Evolutionary conservation across 2,113 vertebrate species (phyloP).

Genomic region (Oncorhynchus gorbuscha): DNA sequence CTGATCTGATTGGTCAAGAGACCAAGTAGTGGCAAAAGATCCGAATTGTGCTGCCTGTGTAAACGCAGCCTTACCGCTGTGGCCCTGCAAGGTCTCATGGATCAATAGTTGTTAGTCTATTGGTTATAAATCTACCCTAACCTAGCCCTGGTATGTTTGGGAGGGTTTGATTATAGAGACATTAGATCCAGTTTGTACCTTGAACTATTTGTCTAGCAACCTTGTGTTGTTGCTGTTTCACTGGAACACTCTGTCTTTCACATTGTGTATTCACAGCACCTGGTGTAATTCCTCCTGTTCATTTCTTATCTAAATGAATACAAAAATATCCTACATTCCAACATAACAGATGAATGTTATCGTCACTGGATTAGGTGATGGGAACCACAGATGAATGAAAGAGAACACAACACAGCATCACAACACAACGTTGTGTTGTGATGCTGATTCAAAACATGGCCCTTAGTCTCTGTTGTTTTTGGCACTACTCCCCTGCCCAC

Average conservation of each 20-base stretch:
- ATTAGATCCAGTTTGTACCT: too few relatives aligned
- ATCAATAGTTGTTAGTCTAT: neutral
- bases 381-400: neutral
- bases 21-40: too few relatives aligned
- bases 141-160: neutral
- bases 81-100: constrained; percentile 8
- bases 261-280: too few relatives aligned
- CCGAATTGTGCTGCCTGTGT: neutral
- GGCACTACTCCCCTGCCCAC: constrained; percentile 17
- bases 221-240: neutral
- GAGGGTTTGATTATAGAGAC: neutral
- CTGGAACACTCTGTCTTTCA: neutral
- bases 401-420: too few relatives aligned
- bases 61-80: constrained; percentile 2
- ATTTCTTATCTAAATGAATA: neutral
- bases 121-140: constrained; percentile 7
- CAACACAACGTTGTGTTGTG: neutral
- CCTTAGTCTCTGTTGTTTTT: constrained; percentile 8
- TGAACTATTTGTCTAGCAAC: neutral
- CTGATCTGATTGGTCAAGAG: too few relatives aligned
- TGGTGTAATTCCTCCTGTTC: neutral
- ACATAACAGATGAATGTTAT: neutral
- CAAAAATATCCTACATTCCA: neutral
- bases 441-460: neutral
- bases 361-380: neutral